Conservation (phyloP, 2,888 invertebrate genomes). For the Drosophila mimetica region DNA sequence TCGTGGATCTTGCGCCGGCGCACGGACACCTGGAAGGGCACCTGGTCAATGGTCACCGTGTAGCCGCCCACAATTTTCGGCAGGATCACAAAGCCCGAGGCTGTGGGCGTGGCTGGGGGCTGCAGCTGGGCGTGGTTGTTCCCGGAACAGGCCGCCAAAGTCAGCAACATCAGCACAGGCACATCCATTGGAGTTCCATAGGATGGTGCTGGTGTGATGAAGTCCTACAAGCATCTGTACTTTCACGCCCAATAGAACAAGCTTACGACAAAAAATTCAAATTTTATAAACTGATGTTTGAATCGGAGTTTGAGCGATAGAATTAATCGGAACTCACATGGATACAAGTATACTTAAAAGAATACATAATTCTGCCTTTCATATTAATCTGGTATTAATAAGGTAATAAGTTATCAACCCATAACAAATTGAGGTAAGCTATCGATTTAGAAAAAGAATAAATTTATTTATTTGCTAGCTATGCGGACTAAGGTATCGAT, state of each 20-base stretch:
- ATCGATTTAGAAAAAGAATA: neutral
- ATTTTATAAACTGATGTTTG: neutral
- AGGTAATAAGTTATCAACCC: no score
- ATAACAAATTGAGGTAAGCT: no score
- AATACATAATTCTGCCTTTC: no score
- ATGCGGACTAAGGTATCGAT: neutral
- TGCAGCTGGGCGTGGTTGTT: neutral
- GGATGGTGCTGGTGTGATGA: neutral
- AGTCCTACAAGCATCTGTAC: neutral
- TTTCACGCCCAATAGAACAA: neutral
- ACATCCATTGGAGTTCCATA: constrained; percentile 10
- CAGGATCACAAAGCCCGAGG: constrained; percentile 16
- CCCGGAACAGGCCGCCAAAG: neutral
- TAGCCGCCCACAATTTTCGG: constrained; percentile 57
- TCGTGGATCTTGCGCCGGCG: constrained; percentile 46
- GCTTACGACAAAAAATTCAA: neutral
- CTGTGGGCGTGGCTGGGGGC: neutral
- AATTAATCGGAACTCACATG: neutral
- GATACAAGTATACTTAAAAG: no score
- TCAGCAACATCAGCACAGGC: constrained; percentile 22
- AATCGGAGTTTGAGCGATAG: neutral
- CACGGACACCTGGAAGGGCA: constrained; percentile 59
- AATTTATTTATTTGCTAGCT: constrained; percentile 17
- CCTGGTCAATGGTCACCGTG: constrained; percentile 27
- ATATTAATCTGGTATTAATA: no score